Percentiles rank a stretch among this genome's conserved stretches.
These are phyloP conservation scores for Meriones psammophilus DNA, from an alignment of 2,797 vertebrate species.

Conservation along the genomic window DNA sequence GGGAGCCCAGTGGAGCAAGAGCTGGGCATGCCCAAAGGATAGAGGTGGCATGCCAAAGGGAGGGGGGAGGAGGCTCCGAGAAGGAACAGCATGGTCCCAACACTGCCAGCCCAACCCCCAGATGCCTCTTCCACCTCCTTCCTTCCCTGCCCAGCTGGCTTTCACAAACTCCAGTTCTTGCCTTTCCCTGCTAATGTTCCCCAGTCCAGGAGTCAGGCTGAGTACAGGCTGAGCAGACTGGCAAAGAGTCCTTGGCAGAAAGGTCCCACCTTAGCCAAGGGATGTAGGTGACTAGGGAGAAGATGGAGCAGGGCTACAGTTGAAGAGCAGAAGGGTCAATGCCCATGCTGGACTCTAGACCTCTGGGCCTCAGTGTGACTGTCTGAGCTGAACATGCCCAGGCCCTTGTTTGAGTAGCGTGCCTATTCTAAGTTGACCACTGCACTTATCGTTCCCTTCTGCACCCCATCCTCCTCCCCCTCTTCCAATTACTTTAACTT, in stretches of 20 bases:
- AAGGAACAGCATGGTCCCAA: neutral
- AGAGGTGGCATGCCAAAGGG: neutral
- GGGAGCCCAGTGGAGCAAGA: neutral
- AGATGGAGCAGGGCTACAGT: neutral
- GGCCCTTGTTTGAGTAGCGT: neutral
- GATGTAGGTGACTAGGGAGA: neutral
- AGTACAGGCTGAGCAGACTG: neutral
- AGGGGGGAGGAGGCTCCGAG: neutral
- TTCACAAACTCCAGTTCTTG: neutral
- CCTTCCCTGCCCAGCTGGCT: neutral
- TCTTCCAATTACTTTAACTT: neutral
- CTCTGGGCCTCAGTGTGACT: too few species aligned
- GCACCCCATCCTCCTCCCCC: neutral
- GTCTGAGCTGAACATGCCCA: neutral
- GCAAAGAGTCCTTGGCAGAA: neutral
- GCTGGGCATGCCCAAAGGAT: neutral
- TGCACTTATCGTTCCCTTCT: neutral
- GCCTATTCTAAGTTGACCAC: neutral
- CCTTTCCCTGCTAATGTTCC: neutral
- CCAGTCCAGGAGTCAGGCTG: neutral
- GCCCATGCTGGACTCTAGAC: neutral
- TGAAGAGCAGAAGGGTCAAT: neutral
- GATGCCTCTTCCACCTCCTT: neutral
- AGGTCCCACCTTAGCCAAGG: neutral
- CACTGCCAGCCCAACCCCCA: rapidly evolving